These are phyloP conservation scores for Tortricodes alternella DNA, from an alignment of 2,888 invertebrate species.

Conservation along the genomic window DNA sequence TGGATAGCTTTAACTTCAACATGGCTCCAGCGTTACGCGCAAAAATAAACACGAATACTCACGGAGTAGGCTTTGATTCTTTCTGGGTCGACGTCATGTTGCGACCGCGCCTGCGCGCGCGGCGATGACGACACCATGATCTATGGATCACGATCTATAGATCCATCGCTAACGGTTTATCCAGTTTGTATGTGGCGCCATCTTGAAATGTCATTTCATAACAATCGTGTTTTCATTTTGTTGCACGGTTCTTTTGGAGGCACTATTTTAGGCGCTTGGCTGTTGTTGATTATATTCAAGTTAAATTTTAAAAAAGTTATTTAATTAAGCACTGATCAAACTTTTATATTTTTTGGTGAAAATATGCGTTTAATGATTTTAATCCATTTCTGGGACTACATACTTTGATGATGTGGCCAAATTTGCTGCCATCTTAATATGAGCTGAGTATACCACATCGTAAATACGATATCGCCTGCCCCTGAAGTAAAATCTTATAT, in stretches of 20 bases:
- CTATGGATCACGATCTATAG: conserved; percentile 68
- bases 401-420: too few species aligned
- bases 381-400: too few species aligned
- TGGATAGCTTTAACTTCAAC: too few species aligned
- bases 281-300: conserved; percentile 7
- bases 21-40: neutral
- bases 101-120: conserved; percentile 73
- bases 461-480: too few species aligned
- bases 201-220: conserved; percentile 35
- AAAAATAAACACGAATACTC: conserved; percentile 50
- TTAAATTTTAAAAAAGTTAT: neutral
- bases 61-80: conserved; percentile 78
- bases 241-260: neutral
- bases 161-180: conserved; percentile 52
- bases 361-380: too few species aligned
- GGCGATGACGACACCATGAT: conserved; percentile 81
- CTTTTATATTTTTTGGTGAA: too few species aligned
- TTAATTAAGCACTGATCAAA: too few species aligned
- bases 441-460: too few species aligned
- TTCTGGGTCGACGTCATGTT: conserved; percentile 76
- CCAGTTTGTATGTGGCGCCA: conserved; percentile 39
- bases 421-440: too few species aligned
- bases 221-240: conserved; percentile 14
- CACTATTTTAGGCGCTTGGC: conserved; percentile 7
- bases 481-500: too few species aligned